A percentile compares a stretch with the other conserved stretches of the same genome.
Evolutionary conservation across 1,140 invertebrate genomes (phyloP).

Genomic region (Drosophila lacertosa): DNA sequence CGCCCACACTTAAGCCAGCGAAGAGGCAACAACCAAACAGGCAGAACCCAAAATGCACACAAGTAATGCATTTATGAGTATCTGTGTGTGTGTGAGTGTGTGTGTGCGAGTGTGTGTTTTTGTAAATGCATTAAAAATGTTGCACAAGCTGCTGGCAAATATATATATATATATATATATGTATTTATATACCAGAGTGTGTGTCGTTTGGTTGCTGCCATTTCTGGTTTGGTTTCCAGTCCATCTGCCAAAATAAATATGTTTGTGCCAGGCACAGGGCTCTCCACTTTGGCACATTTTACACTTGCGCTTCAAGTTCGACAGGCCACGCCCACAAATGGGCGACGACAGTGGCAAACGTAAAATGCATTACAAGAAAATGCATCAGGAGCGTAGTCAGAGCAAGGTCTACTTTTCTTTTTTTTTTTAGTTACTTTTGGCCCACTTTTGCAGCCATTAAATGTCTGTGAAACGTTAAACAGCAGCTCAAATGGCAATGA

Average conservation of each 20-base stretch:
- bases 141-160: conserved; percentile 42
- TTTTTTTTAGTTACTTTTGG: no score
- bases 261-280: conserved; percentile 39
- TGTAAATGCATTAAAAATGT: conserved; percentile 52
- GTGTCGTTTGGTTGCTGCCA: conserved; percentile 25
- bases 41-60: conserved; percentile 26
- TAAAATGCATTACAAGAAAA: conserved; percentile 54
- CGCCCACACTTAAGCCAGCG: conserved; percentile 27
- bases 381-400: conserved; percentile 13
- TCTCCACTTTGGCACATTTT: conserved; percentile 48
- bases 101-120: conserved; percentile 1
- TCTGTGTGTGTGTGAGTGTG: conserved; percentile 2
- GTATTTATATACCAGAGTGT: conserved; percentile 4
- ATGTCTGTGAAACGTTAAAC: conserved; percentile 49
- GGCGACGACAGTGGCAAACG: conserved; percentile 4
- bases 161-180: no score
- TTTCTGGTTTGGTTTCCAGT: conserved; percentile 51
- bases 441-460: conserved; percentile 37
- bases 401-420: conserved; percentile 5
- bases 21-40: conserved; percentile 1
- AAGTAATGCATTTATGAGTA: conserved; percentile 46
- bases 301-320: conserved; percentile 51
- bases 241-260: conserved; percentile 61
- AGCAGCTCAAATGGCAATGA: conserved; percentile 42
- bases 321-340: conserved; percentile 31